These are phyloP conservation scores for Paragorgia papillata DNA, from an alignment of 92 coral and sea anemone genomes.

Conservation along the genomic window DNA sequence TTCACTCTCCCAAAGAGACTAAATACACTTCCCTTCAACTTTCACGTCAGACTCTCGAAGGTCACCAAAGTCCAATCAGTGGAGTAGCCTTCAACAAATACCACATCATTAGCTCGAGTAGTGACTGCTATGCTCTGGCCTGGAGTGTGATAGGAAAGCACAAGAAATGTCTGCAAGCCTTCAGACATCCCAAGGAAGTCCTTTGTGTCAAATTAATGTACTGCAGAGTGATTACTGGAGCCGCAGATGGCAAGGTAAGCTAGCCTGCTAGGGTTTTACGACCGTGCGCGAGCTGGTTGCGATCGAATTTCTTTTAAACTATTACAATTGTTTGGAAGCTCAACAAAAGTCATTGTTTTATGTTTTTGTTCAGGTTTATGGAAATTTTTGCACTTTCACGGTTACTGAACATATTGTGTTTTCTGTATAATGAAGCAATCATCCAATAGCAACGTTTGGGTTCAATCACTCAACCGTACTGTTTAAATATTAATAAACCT, in stretches of 20 bases:
- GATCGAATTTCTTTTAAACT: too few relatives aligned
- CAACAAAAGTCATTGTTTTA: too few relatives aligned
- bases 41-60: slow-evolving; percentile 58
- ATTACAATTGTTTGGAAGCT: too few relatives aligned
- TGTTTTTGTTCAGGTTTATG: too few relatives aligned
- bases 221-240: slow-evolving; percentile 94
- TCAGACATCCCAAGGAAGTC: slow-evolving; percentile 96
- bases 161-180: slow-evolving; percentile 96
- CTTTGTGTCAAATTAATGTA: slow-evolving; percentile 81
- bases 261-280: not conserved
- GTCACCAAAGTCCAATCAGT: slow-evolving; percentile 96
- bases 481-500: too few relatives aligned
- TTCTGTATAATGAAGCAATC: too few relatives aligned
- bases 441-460: too few relatives aligned
- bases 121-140: slow-evolving; percentile 95
- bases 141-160: slow-evolving; percentile 90
- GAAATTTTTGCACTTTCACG: too few relatives aligned
- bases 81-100: slow-evolving; percentile 80
- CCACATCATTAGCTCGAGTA: slow-evolving; percentile 87
- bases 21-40: not conserved
- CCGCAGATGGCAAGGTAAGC: slow-evolving; percentile 97
- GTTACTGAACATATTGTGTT: too few relatives aligned
- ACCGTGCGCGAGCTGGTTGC: too few relatives aligned
- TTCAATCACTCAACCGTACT: too few relatives aligned
- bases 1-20: too few relatives aligned